Conservation (phyloP, 2,888 invertebrate genomes). For the Tetranychus piercei region DNA sequence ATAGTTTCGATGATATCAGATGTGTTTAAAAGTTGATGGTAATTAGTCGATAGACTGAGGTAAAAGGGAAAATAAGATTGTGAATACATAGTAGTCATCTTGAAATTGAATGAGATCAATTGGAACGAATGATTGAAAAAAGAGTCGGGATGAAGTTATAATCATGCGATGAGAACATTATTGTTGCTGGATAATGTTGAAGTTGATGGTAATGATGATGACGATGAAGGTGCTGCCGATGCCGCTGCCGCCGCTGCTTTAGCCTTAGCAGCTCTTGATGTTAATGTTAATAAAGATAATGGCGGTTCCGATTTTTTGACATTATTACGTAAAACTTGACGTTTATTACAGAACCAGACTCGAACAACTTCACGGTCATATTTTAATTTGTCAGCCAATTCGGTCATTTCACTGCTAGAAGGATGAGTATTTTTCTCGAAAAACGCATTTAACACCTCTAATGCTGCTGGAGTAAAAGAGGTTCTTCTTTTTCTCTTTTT, state of each 20-base stretch:
- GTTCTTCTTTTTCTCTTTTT: constrained; percentile 91
- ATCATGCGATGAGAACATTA: neutral
- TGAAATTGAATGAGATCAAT: neutral
- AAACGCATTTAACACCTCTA: constrained; percentile 81
- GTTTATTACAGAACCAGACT: constrained; percentile 98
- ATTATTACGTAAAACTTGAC: constrained; percentile 93
- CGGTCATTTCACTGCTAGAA: constrained; percentile 95
- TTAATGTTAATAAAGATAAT: neutral
- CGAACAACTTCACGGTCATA: constrained; percentile 93
- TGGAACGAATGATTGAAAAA: neutral
- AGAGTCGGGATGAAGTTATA: too few relatives aligned
- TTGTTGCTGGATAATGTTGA: neutral
- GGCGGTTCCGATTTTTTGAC: constrained; percentile 38
- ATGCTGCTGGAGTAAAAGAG: constrained; percentile 86
- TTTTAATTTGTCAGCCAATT: constrained; percentile 78
- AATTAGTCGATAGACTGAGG: neutral
- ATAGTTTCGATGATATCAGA: too few relatives aligned
- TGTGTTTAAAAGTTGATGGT: too few relatives aligned
- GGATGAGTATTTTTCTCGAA: constrained; percentile 95
- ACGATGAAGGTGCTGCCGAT: neutral
- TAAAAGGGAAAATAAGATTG: neutral
- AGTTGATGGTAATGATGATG: neutral
- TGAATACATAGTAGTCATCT: neutral
- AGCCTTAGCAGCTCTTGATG: neutral
- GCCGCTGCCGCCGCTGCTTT: constrained; percentile 14